Evolutionary conservation across 1,140 invertebrate species (phyloP).

Genomic region (Cydia fagiglandana): DNA sequence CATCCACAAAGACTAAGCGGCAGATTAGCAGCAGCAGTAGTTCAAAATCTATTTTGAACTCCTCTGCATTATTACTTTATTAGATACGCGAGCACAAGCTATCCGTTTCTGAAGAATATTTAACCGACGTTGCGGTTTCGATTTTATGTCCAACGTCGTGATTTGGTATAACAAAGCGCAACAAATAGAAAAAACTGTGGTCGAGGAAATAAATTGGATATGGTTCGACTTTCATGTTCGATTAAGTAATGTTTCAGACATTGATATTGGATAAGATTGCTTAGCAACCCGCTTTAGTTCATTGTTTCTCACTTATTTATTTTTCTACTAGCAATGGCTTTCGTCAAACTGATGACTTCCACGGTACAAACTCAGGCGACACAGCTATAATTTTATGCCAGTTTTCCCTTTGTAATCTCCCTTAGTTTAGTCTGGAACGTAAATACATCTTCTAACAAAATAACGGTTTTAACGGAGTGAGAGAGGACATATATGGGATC

Average conservation of each 20-base stretch:
- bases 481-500: background rate
- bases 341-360: background rate
- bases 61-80: too few species aligned
- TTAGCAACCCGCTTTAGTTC: background rate
- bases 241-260: background rate
- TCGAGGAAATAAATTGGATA: background rate
- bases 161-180: background rate
- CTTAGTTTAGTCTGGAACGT: slow-evolving; percentile 13
- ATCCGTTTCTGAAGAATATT: background rate
- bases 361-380: background rate
- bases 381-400: slow-evolving; percentile 23
- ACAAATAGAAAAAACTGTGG: background rate
- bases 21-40: background rate
- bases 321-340: background rate
- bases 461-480: background rate
- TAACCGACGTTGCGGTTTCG: background rate
- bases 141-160: background rate
- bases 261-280: slow-evolving; percentile 1
- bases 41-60: background rate
- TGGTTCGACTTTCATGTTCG: background rate
- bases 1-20: slow-evolving; percentile 1
- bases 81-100: background rate
- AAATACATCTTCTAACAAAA: background rate
- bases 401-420: slow-evolving; percentile 20
- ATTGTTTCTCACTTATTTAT: background rate